Evolutionary conservation across 2,888 invertebrate genomes (phyloP), one percentile per base, ranked within the genome.

Genomic region (Drosophila austrosaltans): DNA sequence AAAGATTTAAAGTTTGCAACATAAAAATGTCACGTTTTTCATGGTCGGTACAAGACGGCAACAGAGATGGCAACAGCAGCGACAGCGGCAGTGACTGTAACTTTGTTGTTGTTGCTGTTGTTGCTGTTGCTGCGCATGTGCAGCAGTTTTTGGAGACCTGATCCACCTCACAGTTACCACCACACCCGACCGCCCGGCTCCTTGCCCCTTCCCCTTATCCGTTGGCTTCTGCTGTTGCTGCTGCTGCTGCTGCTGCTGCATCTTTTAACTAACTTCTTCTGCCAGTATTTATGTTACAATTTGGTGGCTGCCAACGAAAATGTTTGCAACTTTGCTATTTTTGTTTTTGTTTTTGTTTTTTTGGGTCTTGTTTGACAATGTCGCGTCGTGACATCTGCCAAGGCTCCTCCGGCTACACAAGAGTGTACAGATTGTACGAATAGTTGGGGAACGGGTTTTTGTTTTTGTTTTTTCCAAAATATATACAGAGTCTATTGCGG

Each of bases 21-120:
- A 91, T 89, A 90, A 90, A 92, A 92, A 90, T 91, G 91, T 92
- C 91, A 91, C 91, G 92, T 91, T 91, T 91, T 91, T 91, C 91
- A 92, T 92, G 92, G 91, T 89, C 92, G 90, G 87, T 89, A 82
- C 69, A 72, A 83, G 78, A 79, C 81, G 70, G 63, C 82, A 75
- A 69, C 74, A 58, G 62, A 68, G 63, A 54, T 71, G 53, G 32
- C 53, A 53, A 30, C 16, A 44, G 60, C 60, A 53, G 20, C 10
- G n/a, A 42, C 16, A 56, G 64, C n/a, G 30, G 20, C 42, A 63
- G 42, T 61, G 53, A 69, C 59, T 63, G 63, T 70, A 69, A 77
- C 62, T 71, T 63, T 64, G 72, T 12, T 69, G 77, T 28, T 71
- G 77, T 48, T 78, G 72, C 63, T n/a, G 77, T 5, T 69, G 75